phyloP scores from a whole-genome alignment of 2,797 vertebrate species.

The Adelosebastes latens region DNA sequence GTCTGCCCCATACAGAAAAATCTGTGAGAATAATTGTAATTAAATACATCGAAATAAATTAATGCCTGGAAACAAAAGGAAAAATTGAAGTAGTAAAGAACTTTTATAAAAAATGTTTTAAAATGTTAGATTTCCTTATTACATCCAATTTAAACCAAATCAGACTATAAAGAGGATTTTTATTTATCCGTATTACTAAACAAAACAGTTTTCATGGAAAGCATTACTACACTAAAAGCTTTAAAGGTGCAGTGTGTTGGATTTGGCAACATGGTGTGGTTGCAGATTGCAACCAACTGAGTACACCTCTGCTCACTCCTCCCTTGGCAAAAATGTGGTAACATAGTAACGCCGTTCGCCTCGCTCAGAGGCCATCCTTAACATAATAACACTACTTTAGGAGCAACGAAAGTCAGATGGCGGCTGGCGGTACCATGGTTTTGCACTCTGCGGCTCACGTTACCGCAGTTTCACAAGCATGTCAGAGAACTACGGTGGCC shows the following conservation, averaged over 20 bases:
- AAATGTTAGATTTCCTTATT: background rate
- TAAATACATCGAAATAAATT: background rate
- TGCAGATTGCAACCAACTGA: too few species aligned
- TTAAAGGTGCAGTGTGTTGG: background rate
- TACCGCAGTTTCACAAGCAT: too few species aligned
- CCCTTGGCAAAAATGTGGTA: too few species aligned
- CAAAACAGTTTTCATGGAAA: background rate
- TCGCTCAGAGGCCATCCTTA: too few species aligned
- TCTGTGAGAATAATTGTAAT: background rate
- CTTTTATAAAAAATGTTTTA: background rate
- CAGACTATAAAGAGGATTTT: background rate
- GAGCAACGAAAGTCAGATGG: too few species aligned
- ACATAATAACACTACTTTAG: too few species aligned
- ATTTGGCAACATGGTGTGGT: too few species aligned
- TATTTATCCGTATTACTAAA: background rate
- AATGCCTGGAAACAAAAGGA: background rate
- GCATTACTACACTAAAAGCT: background rate
- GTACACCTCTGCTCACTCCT: too few species aligned
- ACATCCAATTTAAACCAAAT: background rate
- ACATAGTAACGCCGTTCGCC: too few species aligned
- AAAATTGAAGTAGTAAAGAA: background rate
- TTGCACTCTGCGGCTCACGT: too few species aligned
- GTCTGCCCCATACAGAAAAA: background rate
- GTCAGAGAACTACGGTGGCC: too few species aligned
- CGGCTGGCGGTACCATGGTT: too few species aligned